A percentile compares a stretch with the other conserved stretches of the same genome.
Conservation (phyloP, 2,113 vertebrate genomes). For the Anarhynchus alexandrinus region DNA sequence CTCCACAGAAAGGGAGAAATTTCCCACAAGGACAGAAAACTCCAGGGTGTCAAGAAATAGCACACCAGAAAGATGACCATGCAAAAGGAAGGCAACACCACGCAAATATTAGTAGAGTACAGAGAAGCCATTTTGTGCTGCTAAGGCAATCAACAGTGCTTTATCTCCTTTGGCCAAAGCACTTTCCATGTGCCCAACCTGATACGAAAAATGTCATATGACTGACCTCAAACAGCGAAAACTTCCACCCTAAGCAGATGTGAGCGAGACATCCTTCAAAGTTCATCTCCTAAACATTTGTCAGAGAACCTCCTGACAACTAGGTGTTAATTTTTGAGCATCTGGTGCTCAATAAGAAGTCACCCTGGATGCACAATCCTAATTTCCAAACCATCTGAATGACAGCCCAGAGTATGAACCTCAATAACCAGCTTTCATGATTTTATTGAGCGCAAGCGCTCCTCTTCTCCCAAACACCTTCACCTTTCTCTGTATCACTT, state of each 20-base stretch:
- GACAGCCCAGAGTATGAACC: background rate
- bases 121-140: background rate
- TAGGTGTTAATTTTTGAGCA: background rate
- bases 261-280: background rate
- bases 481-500: background rate
- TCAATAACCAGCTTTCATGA: accelerated
- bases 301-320: background rate
- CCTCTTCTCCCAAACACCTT: background rate
- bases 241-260: accelerated
- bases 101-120: accelerated
- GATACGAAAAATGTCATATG: accelerated
- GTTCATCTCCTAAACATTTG: background rate
- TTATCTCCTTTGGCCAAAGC: background rate
- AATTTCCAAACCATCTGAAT: background rate
- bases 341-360: background rate
- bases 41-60: background rate
- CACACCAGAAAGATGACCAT: accelerated
- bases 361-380: background rate
- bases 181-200: background rate
- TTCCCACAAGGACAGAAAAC: background rate
- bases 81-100: background rate
- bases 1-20: background rate
- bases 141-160: accelerated
- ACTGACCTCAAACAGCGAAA: too few species aligned
- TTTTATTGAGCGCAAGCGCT: background rate